A percentile compares a stretch with the other conserved stretches of the same genome.
Evolutionary conservation across 2,113 vertebrate species (phyloP).

Genomic region (Syngnathus scovelli): DNA sequence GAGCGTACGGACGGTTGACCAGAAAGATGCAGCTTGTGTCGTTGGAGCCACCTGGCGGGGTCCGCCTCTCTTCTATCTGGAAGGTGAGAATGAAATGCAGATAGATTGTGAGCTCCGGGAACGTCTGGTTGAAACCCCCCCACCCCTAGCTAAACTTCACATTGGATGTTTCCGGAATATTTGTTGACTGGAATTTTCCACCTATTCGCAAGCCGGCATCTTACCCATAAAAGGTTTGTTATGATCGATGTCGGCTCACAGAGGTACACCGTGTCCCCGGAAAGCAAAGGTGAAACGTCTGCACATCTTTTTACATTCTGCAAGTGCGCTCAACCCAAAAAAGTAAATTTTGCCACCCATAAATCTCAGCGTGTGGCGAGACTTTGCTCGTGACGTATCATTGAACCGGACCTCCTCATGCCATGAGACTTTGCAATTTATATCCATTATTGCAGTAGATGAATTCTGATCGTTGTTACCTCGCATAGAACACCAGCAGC

Average conservation of each 20-base stretch:
- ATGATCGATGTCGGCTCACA: not conserved
- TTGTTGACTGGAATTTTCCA: not conserved
- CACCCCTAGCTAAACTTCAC: not conserved
- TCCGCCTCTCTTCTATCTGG: constrained; percentile 67
- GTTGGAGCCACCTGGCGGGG: constrained; percentile 46
- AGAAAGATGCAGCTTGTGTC: constrained; percentile 74
- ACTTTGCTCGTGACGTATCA: not conserved
- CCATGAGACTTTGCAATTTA: constrained; percentile 2
- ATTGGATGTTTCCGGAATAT: not conserved
- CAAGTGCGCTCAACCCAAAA: constrained; percentile 7
- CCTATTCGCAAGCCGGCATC: not conserved
- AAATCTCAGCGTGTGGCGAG: constrained; percentile 10
- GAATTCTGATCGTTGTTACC: not conserved
- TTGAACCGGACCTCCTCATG: not conserved
- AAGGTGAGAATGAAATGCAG: not conserved
- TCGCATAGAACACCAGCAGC: no score
- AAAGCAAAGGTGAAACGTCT: not conserved
- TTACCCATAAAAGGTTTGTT: not conserved
- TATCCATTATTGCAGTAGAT: not conserved
- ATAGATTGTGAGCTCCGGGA: no score
- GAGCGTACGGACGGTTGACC: constrained; percentile 75
- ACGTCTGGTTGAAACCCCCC: no score
- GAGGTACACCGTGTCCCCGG: not conserved
- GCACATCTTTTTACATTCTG: constrained; percentile 1
- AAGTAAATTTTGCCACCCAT: constrained; percentile 4